Evolutionary conservation across 1,140 invertebrate genomes (phyloP).

Genomic region (Zaprionus capensis): DNA sequence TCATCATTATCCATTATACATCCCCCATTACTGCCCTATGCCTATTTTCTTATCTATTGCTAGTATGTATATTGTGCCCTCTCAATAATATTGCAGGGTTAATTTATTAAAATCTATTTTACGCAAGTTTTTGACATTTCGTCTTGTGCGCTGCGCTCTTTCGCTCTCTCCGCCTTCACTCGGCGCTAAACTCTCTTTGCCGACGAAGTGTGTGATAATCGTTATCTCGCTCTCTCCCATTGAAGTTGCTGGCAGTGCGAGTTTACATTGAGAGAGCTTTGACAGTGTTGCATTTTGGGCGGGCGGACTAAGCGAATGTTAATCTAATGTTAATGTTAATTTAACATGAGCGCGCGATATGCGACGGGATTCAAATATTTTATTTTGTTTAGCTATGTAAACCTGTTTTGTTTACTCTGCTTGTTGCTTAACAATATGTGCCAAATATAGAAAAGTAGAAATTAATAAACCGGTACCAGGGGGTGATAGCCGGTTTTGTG

Average conservation of each 20-base stretch:
- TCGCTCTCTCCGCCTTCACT: background rate
- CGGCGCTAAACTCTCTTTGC: background rate
- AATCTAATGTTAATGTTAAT: slow-evolving; percentile 16
- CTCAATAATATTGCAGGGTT: slow-evolving; percentile 11
- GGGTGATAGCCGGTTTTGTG: slow-evolving; percentile 26
- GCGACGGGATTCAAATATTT: slow-evolving; percentile 1
- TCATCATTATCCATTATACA: slow-evolving; percentile 1
- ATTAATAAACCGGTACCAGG: slow-evolving; percentile 29
- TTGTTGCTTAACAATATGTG: slow-evolving; percentile 21
- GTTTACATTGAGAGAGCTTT: slow-evolving; percentile 35
- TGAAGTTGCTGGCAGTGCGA: background rate
- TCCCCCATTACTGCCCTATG: background rate
- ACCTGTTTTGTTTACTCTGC: slow-evolving; percentile 38
- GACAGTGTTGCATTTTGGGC: slow-evolving; percentile 48
- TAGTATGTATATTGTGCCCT: slow-evolving; percentile 17
- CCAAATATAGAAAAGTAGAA: slow-evolving; percentile 29
- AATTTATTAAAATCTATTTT: slow-evolving; percentile 37
- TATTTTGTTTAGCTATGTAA: slow-evolving; percentile 19
- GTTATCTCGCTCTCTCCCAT: slow-evolving; percentile 10
- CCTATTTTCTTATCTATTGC: slow-evolving; percentile 9
- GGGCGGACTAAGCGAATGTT: slow-evolving; percentile 4
- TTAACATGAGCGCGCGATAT: slow-evolving; percentile 25
- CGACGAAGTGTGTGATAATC: slow-evolving; percentile 8
- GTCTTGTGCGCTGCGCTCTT: slow-evolving; percentile 4
- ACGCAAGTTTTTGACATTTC: slow-evolving; percentile 44